Percentiles rank a stretch among this genome's conserved stretches.
Conservation (phyloP, 2,888 invertebrate genomes). For the Epirrhoe alternata region DNA sequence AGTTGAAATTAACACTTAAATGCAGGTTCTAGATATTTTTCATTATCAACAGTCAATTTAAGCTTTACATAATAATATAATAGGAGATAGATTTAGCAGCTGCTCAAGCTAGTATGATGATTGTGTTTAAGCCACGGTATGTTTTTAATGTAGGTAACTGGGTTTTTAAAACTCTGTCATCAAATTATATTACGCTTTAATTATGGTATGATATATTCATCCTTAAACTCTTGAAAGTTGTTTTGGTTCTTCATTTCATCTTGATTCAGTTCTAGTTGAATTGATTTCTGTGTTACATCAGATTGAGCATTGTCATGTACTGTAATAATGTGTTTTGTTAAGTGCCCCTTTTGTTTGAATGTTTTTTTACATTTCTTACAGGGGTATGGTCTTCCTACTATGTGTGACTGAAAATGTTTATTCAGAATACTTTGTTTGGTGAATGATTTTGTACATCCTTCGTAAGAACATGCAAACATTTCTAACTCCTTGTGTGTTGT, state of each 20-base stretch:
- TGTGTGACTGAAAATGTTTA: conserved; percentile 17
- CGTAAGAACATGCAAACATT: conserved; percentile 6
- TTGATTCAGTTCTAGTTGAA: not conserved
- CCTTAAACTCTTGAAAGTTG: not conserved
- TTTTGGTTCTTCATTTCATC: not conserved
- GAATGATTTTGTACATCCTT: conserved; percentile 12
- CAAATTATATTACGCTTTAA: too few relatives aligned
- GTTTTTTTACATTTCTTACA: conserved; percentile 16
- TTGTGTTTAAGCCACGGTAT: too few relatives aligned
- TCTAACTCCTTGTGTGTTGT: not conserved
- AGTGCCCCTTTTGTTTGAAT: conserved; percentile 11
- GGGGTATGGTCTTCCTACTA: conserved; percentile 2
- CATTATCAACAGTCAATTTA: too few relatives aligned
- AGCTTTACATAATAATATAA: too few relatives aligned
- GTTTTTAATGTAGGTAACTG: too few relatives aligned
- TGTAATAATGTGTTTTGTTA: conserved; percentile 11
- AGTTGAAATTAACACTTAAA: too few relatives aligned
- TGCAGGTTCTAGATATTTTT: too few relatives aligned
- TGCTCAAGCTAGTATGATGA: too few relatives aligned
- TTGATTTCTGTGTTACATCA: not conserved
- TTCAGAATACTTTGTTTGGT: conserved; percentile 1
- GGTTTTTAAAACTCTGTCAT: too few relatives aligned
- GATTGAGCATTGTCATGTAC: not conserved
- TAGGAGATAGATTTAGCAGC: too few relatives aligned
- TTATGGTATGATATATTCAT: conserved; percentile 16